Conservation (phyloP, 2,888 invertebrate species). For the Melinaea marsaeus region DNA sequence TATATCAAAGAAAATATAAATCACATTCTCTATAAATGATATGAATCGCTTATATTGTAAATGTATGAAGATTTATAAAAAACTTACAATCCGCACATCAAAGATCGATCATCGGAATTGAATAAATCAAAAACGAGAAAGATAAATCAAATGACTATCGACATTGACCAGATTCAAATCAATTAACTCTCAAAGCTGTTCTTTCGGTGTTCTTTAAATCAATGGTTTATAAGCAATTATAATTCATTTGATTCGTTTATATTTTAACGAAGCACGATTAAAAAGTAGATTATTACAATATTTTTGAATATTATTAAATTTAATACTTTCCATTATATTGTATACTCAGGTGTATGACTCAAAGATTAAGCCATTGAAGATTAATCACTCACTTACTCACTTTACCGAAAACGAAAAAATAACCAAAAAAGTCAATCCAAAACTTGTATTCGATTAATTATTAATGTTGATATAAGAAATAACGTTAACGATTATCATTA, state of each 20-base stretch:
- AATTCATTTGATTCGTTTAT: conserved; percentile 21
- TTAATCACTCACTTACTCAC: conserved; percentile 13
- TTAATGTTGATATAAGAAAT: conserved; percentile 41
- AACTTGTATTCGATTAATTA: conserved; percentile 26
- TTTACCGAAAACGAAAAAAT: conserved; percentile 18
- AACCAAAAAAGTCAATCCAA: neutral
- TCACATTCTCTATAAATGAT: neutral
- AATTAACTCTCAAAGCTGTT: conserved; percentile 22
- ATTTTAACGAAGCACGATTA: conserved; percentile 14
- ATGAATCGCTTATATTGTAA: too few species aligned
- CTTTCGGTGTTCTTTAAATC: conserved; percentile 23
- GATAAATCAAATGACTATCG: conserved; percentile 26
- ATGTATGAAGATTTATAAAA: too few species aligned
- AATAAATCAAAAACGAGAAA: conserved; percentile 16
- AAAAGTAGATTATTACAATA: too few species aligned
- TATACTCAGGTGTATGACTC: too few species aligned
- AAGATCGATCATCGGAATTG: too few species aligned
- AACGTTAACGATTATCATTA: conserved; percentile 39
- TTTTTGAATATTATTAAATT: too few species aligned
- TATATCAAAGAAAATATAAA: conserved; percentile 4
- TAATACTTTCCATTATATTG: too few species aligned
- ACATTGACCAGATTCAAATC: conserved; percentile 28
- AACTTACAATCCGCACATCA: too few species aligned
- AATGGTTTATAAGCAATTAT: conserved; percentile 26
- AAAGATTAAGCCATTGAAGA: conserved; percentile 13